Evolutionary conservation across 2,888 invertebrate genomes (phyloP).

Genomic region (Lomographa bimaculata): DNA sequence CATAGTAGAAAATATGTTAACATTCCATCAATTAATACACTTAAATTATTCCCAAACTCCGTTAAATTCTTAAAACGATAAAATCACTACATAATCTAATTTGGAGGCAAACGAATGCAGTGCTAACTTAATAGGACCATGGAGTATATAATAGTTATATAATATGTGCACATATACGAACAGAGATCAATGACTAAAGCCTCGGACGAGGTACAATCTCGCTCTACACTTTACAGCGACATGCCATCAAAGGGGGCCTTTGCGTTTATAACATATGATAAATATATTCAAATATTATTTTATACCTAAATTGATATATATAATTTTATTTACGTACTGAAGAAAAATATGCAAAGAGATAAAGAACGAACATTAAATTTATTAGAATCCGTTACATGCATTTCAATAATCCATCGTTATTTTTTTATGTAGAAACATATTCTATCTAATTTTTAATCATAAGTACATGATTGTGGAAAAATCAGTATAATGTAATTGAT

Average conservation of each 20-base stretch:
- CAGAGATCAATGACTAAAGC: slow-evolving; percentile 58
- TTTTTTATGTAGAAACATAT: too few relatives aligned
- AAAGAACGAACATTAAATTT: too few relatives aligned
- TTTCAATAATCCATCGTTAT: too few relatives aligned
- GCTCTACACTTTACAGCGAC: slow-evolving; percentile 23
- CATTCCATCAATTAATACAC: slow-evolving; percentile 68
- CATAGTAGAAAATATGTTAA: slow-evolving; percentile 53
- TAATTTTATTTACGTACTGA: too few relatives aligned
- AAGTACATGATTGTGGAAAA: too few relatives aligned
- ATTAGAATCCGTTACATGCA: too few relatives aligned
- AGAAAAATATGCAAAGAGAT: too few relatives aligned
- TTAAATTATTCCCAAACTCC: slow-evolving; percentile 64
- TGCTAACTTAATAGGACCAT: slow-evolving; percentile 36
- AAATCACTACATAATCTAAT: slow-evolving; percentile 41
- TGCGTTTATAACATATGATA: background rate
- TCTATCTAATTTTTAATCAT: too few relatives aligned
- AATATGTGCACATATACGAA: slow-evolving; percentile 48
- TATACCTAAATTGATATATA: too few relatives aligned
- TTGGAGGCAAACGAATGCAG: slow-evolving; percentile 37
- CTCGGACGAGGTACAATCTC: slow-evolving; percentile 43
- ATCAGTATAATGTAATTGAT: too few relatives aligned
- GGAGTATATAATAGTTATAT: slow-evolving; percentile 31
- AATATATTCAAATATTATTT: too few relatives aligned
- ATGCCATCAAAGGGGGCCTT: slow-evolving; percentile 8
- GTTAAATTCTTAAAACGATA: slow-evolving; percentile 55